These are phyloP conservation scores for Ibycter americanus DNA, from an alignment of 2,797 vertebrate genomes.

Conservation along the genomic window DNA sequence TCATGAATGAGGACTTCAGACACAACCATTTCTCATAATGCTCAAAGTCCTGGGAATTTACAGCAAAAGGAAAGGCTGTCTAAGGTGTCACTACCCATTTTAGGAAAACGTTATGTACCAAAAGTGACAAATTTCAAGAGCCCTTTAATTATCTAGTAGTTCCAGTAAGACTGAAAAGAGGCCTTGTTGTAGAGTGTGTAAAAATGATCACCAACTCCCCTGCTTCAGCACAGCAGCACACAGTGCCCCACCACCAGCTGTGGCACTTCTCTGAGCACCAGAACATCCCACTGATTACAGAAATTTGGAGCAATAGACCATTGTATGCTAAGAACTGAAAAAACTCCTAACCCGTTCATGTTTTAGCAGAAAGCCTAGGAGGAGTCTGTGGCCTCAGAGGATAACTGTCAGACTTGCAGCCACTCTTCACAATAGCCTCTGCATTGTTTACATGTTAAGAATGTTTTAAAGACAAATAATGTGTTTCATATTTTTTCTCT, in stretches of 20 bases:
- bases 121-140: conserved; percentile 15
- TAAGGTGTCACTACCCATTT: background rate
- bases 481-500: conserved; percentile 15
- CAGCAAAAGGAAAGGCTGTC: conserved; percentile 24
- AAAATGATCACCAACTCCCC: background rate
- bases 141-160: background rate
- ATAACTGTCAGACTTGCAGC: background rate
- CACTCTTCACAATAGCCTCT: background rate
- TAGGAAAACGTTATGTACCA: background rate
- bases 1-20: conserved; percentile 3
- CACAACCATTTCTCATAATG: background rate
- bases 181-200: background rate
- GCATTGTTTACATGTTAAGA: conserved; percentile 9
- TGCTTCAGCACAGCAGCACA: background rate
- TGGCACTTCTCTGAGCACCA: conserved; percentile 24
- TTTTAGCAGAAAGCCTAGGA: background rate
- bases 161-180: conserved; percentile 7
- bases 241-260: background rate
- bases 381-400: background rate
- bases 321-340: background rate
- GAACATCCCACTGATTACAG: background rate
- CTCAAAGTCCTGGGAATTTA: background rate
- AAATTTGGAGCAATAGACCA: background rate
- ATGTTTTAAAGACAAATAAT: background rate
- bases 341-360: background rate